Evolutionary conservation across 2,797 vertebrate genomes (phyloP).

Genomic region (Ctenochaetus hawaiiensis): DNA sequence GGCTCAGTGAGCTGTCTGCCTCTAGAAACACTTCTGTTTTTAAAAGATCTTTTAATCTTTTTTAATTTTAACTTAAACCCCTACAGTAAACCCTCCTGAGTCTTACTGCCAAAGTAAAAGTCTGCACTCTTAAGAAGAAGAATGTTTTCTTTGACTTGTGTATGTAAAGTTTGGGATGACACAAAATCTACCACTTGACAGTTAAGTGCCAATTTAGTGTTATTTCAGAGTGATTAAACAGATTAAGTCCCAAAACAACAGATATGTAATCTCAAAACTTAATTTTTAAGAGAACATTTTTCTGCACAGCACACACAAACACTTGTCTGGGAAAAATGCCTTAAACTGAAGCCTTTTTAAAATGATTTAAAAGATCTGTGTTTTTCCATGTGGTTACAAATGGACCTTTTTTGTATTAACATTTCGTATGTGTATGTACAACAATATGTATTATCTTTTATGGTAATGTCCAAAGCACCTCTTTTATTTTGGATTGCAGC

Average conservation of each 20-base stretch:
- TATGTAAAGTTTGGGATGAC: slow-evolving; percentile 15
- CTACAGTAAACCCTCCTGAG: neutral
- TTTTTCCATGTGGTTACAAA: slow-evolving; percentile 15
- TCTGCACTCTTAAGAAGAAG: neutral
- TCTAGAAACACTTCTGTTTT: neutral
- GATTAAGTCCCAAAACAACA: no score
- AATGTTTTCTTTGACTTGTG: slow-evolving; percentile 1
- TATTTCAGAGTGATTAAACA: no score
- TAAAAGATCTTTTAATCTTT: no score
- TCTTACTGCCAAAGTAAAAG: neutral
- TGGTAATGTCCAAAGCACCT: slow-evolving; percentile 20
- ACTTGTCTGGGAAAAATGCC: slow-evolving; percentile 15
- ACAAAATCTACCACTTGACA: neutral
- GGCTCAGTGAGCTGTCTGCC: neutral
- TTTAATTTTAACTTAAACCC: neutral
- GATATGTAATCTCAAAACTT: neutral
- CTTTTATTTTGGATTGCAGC: neutral
- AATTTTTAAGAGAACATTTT: neutral
- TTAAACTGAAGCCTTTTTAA: slow-evolving; percentile 36
- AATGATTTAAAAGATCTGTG: slow-evolving; percentile 24
- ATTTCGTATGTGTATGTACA: slow-evolving; percentile 4
- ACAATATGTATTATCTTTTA: neutral
- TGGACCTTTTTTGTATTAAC: slow-evolving; percentile 1
- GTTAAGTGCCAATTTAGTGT: no score
- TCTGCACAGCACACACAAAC: slow-evolving; percentile 31